Percentiles rank a stretch among this genome's conserved stretches.
Evolutionary conservation across 2,888 invertebrate species (phyloP).

Genomic region (Agrotis segetum): DNA sequence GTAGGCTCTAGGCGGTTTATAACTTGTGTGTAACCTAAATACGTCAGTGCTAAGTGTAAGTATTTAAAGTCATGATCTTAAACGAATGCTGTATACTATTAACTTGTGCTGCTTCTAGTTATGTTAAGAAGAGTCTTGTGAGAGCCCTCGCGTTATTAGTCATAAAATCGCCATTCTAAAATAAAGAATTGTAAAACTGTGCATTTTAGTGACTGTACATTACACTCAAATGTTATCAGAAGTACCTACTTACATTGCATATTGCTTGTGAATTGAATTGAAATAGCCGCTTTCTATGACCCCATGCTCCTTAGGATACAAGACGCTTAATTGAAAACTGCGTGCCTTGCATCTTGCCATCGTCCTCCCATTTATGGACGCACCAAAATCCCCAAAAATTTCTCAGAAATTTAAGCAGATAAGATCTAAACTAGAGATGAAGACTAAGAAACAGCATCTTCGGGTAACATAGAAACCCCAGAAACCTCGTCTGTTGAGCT

Average conservation of each 20-base stretch:
- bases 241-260: not conserved
- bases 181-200: conserved; percentile 1
- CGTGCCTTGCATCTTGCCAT: too few species aligned
- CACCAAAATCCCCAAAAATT: not conserved
- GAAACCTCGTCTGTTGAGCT: conserved; percentile 18
- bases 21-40: conserved; percentile 9
- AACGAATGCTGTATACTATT: not conserved
- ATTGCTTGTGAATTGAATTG: not conserved
- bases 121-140: not conserved
- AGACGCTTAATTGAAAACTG: not conserved
- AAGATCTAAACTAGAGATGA: not conserved
- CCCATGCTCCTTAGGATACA: not conserved
- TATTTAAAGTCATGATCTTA: not conserved
- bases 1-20: not conserved
- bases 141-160: not conserved
- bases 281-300: conserved; percentile 1
- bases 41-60: not conserved
- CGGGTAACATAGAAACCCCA: not conserved
- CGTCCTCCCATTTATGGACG: not conserved
- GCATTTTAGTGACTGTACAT: not conserved
- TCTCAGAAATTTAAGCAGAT: not conserved
- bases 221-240: not conserved
- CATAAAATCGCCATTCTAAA: not conserved
- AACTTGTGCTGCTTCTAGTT: too few species aligned
- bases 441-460: not conserved